Evolutionary conservation across 1,140 invertebrate genomes (phyloP).

Genomic region (Physella acuta): DNA sequence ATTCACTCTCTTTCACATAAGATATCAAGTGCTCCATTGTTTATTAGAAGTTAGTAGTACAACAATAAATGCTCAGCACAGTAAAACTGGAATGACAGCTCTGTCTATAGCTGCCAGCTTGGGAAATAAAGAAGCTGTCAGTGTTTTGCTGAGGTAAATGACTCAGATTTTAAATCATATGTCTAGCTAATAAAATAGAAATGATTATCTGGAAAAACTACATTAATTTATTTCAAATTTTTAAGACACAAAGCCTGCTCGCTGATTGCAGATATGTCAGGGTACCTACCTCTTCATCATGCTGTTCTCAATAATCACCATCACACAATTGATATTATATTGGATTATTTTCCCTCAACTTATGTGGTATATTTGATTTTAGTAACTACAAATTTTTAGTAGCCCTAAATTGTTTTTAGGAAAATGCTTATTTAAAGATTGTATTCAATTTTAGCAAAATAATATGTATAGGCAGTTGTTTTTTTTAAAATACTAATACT

Average conservation of each 20-base stretch:
- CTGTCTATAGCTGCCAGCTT: slow-evolving; percentile 44
- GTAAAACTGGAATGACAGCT: slow-evolving; percentile 47
- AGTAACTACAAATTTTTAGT: no score
- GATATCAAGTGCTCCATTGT: slow-evolving; percentile 32
- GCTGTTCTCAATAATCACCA: slow-evolving; percentile 46
- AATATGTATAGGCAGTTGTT: no score
- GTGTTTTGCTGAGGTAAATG: slow-evolving; percentile 38
- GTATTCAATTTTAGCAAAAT: no score
- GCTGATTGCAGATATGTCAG: slow-evolving; percentile 42
- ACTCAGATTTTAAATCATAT: no score
- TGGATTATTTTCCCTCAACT: slow-evolving; percentile 39
- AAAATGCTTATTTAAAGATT: no score
- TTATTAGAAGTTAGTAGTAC: slow-evolving; percentile 34
- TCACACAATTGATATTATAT: slow-evolving; percentile 36
- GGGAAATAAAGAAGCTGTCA: slow-evolving; percentile 38
- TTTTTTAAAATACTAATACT: no score
- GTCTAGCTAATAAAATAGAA: no score
- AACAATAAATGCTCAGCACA: slow-evolving; percentile 49
- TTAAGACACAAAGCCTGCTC: slow-evolving; percentile 43
- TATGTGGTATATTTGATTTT: slow-evolving; percentile 44
- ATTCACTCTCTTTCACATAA: slow-evolving; percentile 24
- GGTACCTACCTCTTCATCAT: slow-evolving; percentile 48
- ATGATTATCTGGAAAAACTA: no score
- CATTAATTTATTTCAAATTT: no score
- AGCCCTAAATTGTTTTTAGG: no score